A percentile compares a stretch with the other conserved stretches of the same genome.
phyloP scores from a whole-genome alignment of 1,140 invertebrate genomes.

The Drosophila orena region DNA sequence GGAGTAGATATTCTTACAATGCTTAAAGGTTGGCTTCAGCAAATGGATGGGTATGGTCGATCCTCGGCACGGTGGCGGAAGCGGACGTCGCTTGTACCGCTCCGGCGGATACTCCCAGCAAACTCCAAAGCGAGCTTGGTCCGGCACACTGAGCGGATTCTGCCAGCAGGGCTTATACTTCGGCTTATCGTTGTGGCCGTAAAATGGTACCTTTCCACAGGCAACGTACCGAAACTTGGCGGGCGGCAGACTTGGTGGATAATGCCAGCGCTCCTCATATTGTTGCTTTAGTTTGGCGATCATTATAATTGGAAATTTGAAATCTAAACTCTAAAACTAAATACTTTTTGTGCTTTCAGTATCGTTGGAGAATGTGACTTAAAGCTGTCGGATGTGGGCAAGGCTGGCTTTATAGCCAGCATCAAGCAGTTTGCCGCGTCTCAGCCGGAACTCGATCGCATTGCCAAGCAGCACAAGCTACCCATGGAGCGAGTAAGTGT shows the following conservation, averaged over 20 bases:
- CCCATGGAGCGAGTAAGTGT: constrained; percentile 85
- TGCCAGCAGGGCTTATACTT: constrained; percentile 53
- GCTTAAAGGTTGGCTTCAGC: constrained; percentile 45
- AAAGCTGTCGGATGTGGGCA: constrained; percentile 85
- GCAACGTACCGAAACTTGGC: constrained; percentile 26
- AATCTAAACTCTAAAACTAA: constrained; percentile 23
- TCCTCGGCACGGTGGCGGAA: constrained; percentile 58
- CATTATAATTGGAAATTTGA: constrained; percentile 6
- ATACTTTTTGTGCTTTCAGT: constrained; percentile 53
- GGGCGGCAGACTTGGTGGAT: constrained; percentile 38
- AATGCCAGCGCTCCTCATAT: constrained; percentile 46
- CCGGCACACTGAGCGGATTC: constrained; percentile 17
- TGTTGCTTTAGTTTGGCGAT: constrained; percentile 33
- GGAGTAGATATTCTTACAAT: constrained; percentile 54
- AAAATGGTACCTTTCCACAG: constrained; percentile 33
- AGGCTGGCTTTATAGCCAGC: constrained; percentile 84
- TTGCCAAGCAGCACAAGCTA: constrained; percentile 85
- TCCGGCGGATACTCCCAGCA: constrained; percentile 70
- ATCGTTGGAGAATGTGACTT: constrained; percentile 85
- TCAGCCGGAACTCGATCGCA: constrained; percentile 41
- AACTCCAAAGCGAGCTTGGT: constrained; percentile 38
- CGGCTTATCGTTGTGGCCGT: background rate
- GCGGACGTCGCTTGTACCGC: constrained; percentile 47
- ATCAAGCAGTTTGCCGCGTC: constrained; percentile 76
- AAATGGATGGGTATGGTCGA: constrained; percentile 20